Evolutionary conservation across 2,113 vertebrate species (phyloP).

Genomic region (Cariama cristata): DNA sequence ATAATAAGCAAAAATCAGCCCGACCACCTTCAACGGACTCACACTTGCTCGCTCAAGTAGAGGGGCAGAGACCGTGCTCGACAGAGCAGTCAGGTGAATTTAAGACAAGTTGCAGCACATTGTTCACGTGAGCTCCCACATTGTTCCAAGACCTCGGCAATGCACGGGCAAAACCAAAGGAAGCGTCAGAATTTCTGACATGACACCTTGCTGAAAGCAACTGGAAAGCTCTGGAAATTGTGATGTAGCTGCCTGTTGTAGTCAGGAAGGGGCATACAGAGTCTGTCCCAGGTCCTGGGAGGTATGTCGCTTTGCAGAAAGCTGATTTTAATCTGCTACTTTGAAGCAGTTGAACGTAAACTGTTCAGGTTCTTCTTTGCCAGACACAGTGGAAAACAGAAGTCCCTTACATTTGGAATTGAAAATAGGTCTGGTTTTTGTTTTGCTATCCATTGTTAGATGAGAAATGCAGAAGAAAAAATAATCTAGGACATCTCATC

Average conservation of each 20-base stretch:
- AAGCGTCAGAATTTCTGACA: neutral
- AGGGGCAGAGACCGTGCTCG: neutral
- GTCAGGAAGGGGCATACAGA: neutral
- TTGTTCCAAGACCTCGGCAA: neutral
- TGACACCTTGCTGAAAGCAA: neutral
- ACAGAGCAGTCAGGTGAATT: neutral
- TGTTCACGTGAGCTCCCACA: neutral
- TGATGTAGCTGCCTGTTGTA: neutral
- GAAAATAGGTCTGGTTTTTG: neutral
- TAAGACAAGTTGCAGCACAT: neutral
- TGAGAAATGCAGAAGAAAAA: neutral
- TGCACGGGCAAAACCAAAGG: neutral
- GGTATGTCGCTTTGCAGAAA: neutral
- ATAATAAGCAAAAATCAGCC: neutral
- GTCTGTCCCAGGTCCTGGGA: neutral
- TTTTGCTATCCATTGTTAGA: neutral
- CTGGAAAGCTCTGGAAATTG: neutral
- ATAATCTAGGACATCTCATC: neutral
- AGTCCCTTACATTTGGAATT: neutral
- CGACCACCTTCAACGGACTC: neutral
- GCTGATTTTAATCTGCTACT: neutral
- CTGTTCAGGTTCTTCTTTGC: neutral
- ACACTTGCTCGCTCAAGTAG: neutral
- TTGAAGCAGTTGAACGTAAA: neutral
- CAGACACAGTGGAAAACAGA: neutral